A percentile compares a stretch with the other conserved stretches of the same genome.
phyloP scores from a whole-genome alignment of 2,888 invertebrate genomes.

The Noctua janthe region DNA sequence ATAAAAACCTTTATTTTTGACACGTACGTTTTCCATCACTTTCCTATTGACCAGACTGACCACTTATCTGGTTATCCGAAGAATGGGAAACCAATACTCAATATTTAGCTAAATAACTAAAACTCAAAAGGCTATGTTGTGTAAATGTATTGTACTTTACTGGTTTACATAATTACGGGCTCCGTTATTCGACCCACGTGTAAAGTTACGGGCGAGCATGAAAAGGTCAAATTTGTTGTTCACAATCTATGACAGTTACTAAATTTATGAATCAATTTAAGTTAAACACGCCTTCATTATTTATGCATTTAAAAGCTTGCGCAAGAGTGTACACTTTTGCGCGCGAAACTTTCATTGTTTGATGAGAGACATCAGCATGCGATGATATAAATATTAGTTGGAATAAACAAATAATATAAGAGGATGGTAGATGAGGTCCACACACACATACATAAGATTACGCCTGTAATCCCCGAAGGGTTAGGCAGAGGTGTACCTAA shows the following conservation, averaged over 20 bases:
- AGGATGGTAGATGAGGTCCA: neutral
- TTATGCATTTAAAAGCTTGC: neutral
- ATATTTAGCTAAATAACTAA: neutral
- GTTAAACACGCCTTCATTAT: slow-evolving; percentile 1
- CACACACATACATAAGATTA: too few relatives aligned
- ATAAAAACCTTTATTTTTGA: neutral
- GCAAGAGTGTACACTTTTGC: neutral
- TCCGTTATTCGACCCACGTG: slow-evolving; percentile 19
- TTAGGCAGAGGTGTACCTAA: neutral
- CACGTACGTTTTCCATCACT: neutral
- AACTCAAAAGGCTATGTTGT: neutral
- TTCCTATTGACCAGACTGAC: neutral
- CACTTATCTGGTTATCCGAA: neutral
- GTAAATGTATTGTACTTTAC: neutral
- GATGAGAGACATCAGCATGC: neutral
- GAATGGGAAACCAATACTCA: neutral
- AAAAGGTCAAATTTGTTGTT: slow-evolving; percentile 32
- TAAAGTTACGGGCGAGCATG: neutral
- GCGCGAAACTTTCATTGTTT: neutral
- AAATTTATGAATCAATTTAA: slow-evolving; percentile 38
- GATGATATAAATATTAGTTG: neutral
- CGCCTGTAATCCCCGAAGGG: neutral
- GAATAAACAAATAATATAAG: neutral
- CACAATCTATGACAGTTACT: slow-evolving; percentile 35
- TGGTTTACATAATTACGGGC: neutral